phyloP scores from a whole-genome alignment of 2,113 vertebrate species.

The Cephalopholis sonnerati region DNA sequence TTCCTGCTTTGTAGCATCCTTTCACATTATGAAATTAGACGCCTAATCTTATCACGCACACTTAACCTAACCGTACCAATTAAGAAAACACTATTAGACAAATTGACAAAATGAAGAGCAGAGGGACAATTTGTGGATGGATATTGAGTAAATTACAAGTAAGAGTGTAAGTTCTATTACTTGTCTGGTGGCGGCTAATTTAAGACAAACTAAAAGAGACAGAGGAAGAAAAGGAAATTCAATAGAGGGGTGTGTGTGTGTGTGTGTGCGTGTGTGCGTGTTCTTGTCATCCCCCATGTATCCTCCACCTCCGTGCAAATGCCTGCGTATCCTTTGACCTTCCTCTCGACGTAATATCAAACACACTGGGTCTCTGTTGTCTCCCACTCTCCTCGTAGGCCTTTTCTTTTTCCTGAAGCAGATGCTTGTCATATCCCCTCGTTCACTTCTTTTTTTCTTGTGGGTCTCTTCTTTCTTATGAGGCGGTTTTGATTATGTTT shows the following conservation, averaged over 20 bases:
- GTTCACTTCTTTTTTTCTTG: constrained; percentile 21
- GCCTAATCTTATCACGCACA: constrained; percentile 28
- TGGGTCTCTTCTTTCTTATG: constrained; percentile 23
- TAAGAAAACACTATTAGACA: constrained; percentile 33
- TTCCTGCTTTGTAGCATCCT: constrained; percentile 26
- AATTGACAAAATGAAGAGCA: constrained; percentile 48
- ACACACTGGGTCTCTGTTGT: constrained; percentile 36
- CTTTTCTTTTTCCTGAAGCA: constrained; percentile 30
- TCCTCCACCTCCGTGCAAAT: constrained; percentile 1
- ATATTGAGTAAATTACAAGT: constrained; percentile 7
- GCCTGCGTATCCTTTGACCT: constrained; percentile 57
- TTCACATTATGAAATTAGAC: constrained; percentile 35
- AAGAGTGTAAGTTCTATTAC: neutral
- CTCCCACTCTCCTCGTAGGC: constrained; percentile 3
- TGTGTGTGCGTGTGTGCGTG: neutral
- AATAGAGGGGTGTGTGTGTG: neutral
- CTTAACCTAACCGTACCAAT: constrained; percentile 21
- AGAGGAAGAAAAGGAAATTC: neutral
- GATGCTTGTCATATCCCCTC: constrained; percentile 45
- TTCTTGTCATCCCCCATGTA: constrained; percentile 19
- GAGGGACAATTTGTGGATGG: constrained; percentile 33
- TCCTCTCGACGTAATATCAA: constrained; percentile 54
- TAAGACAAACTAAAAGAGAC: neutral
- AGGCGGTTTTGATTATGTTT: constrained; percentile 65
- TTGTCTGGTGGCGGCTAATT: constrained; percentile 12